phyloP scores from a whole-genome alignment of 1,140 invertebrate genomes.

The Drosophila cardini region DNA sequence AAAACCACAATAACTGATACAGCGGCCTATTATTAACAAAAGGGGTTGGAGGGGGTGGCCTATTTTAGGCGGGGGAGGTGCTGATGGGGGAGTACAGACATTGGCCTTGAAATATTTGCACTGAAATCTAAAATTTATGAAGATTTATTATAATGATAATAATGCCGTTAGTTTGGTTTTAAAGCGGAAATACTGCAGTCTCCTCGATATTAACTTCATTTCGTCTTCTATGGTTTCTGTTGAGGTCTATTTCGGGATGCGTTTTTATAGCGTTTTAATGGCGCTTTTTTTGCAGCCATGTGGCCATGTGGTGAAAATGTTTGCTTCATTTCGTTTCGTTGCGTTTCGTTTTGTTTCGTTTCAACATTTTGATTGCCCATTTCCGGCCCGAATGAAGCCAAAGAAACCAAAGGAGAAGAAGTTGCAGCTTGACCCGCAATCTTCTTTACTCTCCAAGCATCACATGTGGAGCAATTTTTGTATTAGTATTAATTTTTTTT shows the following conservation, averaged over 20 bases:
- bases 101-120: conserved; percentile 1
- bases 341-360: conserved; percentile 15
- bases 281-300: conserved; percentile 36
- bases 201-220: not conserved
- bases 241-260: conserved; percentile 37
- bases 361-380: conserved; percentile 33
- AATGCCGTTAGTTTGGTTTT: conserved; percentile 1
- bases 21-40: conserved; percentile 10
- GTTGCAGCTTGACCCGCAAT: conserved; percentile 4
- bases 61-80: not conserved
- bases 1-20: conserved; percentile 6
- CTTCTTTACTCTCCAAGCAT: not conserved
- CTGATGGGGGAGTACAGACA: too few species aligned
- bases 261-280: conserved; percentile 39
- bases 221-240: not conserved
- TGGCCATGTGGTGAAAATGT: conserved; percentile 24
- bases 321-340: conserved; percentile 3
- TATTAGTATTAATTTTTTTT: not conserved
- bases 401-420: not conserved
- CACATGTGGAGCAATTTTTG: not conserved
- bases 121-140: not conserved
- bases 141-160: not conserved
- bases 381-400: conserved; percentile 8
- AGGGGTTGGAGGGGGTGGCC: too few species aligned
- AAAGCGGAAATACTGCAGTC: conserved; percentile 22